Evolutionary conservation across 1,140 invertebrate species (phyloP).

Genomic region (Hestina assimilis): DNA sequence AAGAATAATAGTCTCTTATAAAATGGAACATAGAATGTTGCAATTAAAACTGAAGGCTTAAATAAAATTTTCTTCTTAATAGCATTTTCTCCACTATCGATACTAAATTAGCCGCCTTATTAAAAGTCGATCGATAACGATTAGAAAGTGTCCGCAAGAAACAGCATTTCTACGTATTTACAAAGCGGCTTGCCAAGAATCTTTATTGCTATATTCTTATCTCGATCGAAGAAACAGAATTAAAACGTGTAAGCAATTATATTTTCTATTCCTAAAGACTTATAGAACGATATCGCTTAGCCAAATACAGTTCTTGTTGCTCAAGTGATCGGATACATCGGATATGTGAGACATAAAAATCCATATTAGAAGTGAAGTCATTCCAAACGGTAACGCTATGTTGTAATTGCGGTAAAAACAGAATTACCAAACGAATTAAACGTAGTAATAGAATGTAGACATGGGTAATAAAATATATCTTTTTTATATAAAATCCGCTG

Average conservation of each 20-base stretch:
- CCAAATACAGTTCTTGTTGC: background rate
- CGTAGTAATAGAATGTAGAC: constrained; percentile 27
- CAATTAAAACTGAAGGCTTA: background rate
- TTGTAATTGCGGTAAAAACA: constrained; percentile 32
- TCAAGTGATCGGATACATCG: background rate
- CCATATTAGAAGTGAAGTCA: constrained; percentile 30
- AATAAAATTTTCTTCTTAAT: background rate
- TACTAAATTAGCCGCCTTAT: constrained; percentile 4
- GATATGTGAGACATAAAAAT: constrained; percentile 25
- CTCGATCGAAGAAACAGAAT: constrained; percentile 13
- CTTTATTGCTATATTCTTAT: constrained; percentile 25
- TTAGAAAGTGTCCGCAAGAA: constrained; percentile 17
- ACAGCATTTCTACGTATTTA: constrained; percentile 15
- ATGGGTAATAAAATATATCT: constrained; percentile 20
- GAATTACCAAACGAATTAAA: constrained; percentile 25
- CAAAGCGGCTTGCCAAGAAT: constrained; percentile 13
- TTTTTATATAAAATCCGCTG: constrained; percentile 2
- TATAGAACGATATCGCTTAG: constrained; percentile 10
- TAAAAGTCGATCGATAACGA: constrained; percentile 21
- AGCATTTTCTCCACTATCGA: background rate
- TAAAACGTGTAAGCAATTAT: constrained; percentile 2
- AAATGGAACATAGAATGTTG: background rate
- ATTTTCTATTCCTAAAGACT: background rate
- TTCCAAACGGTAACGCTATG: constrained; percentile 25
- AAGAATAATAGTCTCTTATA: background rate